Percentiles rank a stretch among this genome's conserved stretches.
Conservation (phyloP, 1,140 invertebrate genomes). For the Drusus annulatus region DNA sequence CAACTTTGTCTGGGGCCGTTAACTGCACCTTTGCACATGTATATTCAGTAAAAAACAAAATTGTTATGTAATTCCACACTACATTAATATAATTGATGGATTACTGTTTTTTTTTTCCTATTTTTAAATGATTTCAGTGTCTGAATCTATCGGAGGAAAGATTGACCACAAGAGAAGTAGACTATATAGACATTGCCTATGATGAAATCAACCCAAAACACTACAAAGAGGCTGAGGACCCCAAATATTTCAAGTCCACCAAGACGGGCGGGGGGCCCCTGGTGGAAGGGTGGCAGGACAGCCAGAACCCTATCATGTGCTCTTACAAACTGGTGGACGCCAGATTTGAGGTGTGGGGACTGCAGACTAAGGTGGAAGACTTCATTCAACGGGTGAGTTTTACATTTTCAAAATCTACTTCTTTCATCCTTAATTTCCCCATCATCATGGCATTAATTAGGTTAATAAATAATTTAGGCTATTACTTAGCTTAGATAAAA, state of each 20-base stretch:
- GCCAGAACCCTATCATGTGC: constrained; percentile 89
- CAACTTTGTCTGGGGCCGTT: no score
- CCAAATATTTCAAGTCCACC: constrained; percentile 85
- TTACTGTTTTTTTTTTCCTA: no score
- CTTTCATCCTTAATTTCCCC: no score
- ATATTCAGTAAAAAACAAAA: no score
- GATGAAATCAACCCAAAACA: constrained; percentile 89
- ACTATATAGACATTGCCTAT: constrained; percentile 90
- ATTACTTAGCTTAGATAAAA: no score
- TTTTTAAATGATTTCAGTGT: constrained; percentile 74
- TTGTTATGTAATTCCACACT: no score
- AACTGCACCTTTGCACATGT: no score
- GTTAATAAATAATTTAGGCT: no score
- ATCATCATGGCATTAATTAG: no score
- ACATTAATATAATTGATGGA: no score
- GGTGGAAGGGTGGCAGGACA: constrained; percentile 84
- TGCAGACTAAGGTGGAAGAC: constrained; percentile 92
- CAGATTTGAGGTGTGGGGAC: constrained; percentile 93
- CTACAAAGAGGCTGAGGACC: constrained; percentile 92
- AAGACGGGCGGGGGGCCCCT: constrained; percentile 86
- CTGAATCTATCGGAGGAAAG: constrained; percentile 83
- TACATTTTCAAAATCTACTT: no score
- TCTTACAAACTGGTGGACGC: constrained; percentile 92
- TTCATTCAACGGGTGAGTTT: constrained; percentile 86
- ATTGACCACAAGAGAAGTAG: constrained; percentile 81